phyloP scores from a whole-genome alignment of 2,888 invertebrate genomes.

The Heliothis peltigera region DNA sequence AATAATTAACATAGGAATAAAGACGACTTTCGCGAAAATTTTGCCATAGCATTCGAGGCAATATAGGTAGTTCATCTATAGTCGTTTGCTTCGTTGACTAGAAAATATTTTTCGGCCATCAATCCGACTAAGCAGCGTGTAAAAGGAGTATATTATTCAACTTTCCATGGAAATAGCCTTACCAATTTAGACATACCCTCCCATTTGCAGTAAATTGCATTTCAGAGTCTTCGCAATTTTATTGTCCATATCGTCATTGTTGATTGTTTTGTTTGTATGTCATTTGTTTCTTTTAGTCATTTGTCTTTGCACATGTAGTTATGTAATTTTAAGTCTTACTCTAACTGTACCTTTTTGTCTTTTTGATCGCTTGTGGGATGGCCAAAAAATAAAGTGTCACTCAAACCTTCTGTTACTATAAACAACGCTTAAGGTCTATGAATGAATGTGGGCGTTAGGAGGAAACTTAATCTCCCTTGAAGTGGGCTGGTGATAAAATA shows the following conservation, averaged over 20 bases:
- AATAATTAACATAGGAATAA: background rate
- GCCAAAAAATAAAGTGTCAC: no score
- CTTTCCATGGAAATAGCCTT: conserved; percentile 41
- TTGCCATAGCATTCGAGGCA: background rate
- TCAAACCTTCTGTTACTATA: background rate
- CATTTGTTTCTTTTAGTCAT: no score
- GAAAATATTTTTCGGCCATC: conserved; percentile 36
- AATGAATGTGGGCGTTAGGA: background rate
- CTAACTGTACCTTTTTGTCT: no score
- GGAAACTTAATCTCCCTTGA: background rate
- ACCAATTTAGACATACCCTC: conserved; percentile 31
- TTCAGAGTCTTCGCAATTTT: no score
- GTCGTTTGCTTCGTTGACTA: conserved; percentile 14
- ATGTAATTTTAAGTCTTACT: no score
- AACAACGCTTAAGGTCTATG: background rate
- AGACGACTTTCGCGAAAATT: background rate
- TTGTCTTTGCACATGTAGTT: no score
- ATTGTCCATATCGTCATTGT: no score
- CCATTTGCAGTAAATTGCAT: background rate
- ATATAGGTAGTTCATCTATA: background rate
- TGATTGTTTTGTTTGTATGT: no score
- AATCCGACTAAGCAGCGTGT: conserved; percentile 47
- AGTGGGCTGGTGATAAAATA: background rate
- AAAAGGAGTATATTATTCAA: conserved; percentile 18
- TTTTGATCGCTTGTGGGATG: no score